Base-by-base conservation (phyloP, 2,113 vertebrate species). In the Platichthys stellatus region DNA sequence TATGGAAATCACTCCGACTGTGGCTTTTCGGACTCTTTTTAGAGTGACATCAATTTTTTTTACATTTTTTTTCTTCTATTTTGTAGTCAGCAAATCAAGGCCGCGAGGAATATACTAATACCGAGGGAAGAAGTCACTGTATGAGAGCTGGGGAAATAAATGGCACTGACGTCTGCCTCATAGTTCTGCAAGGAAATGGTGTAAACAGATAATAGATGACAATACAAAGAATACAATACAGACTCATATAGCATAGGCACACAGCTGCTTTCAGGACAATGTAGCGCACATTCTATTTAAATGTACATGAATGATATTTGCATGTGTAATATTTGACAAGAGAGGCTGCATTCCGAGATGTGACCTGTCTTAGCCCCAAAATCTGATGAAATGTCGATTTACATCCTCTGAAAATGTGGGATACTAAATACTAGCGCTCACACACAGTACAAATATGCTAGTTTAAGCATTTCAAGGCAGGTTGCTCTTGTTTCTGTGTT, bases 401-500 rank as follows among this genome's bases (percentile, higher is more conserved):
- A 72, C 3, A 28, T n/a, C 2, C 1, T 26, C 12, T 31, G 14
- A 49, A 79, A 64, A 78, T 35, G 43, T 15, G 47, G 54, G 11
- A 43, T 68, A 20, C 58, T 69, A 15, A 51, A 61, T 53, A 24
- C 20, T 70, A 65, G 53, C 21, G 65, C 62, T 13, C 60, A 17
- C 49, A 59, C 56, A 3, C 59, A 63, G 60, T 26, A 26, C 72
- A 76, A 83, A 80, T 24, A 60, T 82, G 69, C 73, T 45, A 51
- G 76, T 76, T 72, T 60, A 67, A 79, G 81, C 67, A 63, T 76
- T 73, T 78, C 40, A 73, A 65, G 26, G 13, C 74, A 71, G 28
- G 40, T 45, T 64, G 18, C 28, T 23, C 1, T 31, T 45, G 26
- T 60, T 69, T 51, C 49, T 63, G 26, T 53, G 2, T 53, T n/a